A percentile compares a stretch with the other conserved stretches of the same genome.
Evolutionary conservation across 2,888 invertebrate species (phyloP).

Genomic region (Caenorhabditis japonica): DNA sequence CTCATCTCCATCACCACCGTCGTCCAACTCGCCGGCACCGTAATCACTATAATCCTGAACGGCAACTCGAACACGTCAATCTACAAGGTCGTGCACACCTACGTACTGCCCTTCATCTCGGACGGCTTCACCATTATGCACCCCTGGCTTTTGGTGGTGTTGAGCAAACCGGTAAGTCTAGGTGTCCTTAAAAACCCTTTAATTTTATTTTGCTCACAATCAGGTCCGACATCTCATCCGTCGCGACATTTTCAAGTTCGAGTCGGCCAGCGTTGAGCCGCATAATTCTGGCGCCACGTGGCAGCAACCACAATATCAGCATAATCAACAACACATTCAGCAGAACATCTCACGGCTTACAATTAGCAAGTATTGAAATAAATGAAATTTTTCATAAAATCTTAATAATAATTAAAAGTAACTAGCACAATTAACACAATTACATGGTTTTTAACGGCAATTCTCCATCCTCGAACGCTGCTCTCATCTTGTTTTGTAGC

Average conservation of each 20-base stretch:
- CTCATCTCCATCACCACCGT: constrained; percentile 17
- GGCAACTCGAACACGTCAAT: neutral
- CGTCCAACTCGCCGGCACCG: constrained; percentile 4
- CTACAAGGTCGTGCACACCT: constrained; percentile 12
- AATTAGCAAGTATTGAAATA: neutral
- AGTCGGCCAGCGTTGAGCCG: neutral
- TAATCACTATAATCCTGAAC: constrained; percentile 8
- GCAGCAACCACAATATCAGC: neutral
- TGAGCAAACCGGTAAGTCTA: constrained; percentile 16
- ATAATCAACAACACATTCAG: neutral
- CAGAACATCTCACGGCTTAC: neutral
- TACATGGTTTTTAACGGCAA: constrained; percentile 30
- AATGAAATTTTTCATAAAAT: neutral
- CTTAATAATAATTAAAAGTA: neutral
- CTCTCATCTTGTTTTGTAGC: constrained; percentile 36
- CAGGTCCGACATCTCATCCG: constrained; percentile 8
- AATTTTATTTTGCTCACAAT: neutral
- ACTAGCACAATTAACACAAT: neutral
- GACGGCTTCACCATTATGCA: constrained; percentile 23
- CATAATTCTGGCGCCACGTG: neutral
- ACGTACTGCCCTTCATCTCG: constrained; percentile 20
- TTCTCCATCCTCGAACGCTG: constrained; percentile 42
- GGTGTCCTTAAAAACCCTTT: no score
- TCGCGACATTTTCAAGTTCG: neutral
- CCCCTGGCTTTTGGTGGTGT: constrained; percentile 14